These are phyloP conservation scores for Brenthis daphne DNA, from an alignment of 2,888 invertebrate species.

Conservation along the genomic window DNA sequence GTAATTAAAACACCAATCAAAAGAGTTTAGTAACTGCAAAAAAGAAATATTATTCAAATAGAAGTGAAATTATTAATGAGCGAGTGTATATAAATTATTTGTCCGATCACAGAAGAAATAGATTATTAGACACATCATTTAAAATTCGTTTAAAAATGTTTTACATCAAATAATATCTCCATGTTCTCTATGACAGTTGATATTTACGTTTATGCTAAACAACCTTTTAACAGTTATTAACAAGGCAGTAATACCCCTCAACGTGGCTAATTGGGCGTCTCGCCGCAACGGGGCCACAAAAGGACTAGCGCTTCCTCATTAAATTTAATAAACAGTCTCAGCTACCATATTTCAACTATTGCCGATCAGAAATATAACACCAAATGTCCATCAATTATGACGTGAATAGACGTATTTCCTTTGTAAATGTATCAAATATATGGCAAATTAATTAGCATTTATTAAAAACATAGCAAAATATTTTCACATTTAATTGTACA, in stretches of 20 bases:
- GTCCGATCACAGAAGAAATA: no score
- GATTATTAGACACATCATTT: no score
- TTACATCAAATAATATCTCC: not conserved
- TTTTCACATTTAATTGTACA: no score
- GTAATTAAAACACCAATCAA: no score
- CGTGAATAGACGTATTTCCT: slow-evolving; percentile 1
- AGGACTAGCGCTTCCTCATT: slow-evolving; percentile 58
- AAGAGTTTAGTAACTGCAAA: no score
- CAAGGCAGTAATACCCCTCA: slow-evolving; percentile 30
- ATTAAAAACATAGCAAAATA: not conserved
- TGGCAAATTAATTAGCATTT: not conserved
- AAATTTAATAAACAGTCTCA: slow-evolving; percentile 63
- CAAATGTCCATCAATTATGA: slow-evolving; percentile 45
- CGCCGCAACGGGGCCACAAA: slow-evolving; percentile 59
- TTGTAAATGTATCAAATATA: slow-evolving; percentile 9
- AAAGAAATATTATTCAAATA: no score
- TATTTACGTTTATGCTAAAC: slow-evolving; percentile 31
- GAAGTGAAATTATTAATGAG: no score
- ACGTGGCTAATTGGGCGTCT: slow-evolving; percentile 61
- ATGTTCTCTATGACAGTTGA: not conserved
- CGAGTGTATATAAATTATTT: no score
- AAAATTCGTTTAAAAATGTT: no score
- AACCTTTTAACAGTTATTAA: slow-evolving; percentile 38
- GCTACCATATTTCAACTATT: slow-evolving; percentile 54
- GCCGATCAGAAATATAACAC: slow-evolving; percentile 63